Evolutionary conservation across 2,888 invertebrate genomes (phyloP).

Genomic region (Rotaria socialis): DNA sequence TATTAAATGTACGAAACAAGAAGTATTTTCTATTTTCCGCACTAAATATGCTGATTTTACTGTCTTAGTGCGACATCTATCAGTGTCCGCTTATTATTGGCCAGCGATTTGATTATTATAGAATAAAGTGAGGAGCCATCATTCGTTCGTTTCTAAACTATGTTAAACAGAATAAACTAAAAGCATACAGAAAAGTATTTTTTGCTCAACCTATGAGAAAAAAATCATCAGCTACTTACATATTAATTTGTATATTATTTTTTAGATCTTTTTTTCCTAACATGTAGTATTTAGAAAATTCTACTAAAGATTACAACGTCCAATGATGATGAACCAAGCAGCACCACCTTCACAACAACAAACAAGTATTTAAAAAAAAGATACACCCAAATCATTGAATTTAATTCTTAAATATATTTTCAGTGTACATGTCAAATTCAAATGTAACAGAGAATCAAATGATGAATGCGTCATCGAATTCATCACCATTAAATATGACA

Average conservation of each 20-base stretch:
- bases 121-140: conserved; percentile 18
- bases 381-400: neutral
- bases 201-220: neutral
- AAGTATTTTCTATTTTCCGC: no score
- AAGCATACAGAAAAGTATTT: neutral
- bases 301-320: neutral
- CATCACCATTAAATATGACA: neutral
- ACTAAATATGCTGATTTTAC: no score
- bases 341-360: conserved; percentile 17
- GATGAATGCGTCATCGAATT: neutral
- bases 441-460: neutral
- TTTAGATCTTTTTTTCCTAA: neutral
- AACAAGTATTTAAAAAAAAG: neutral
- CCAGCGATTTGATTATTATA: neutral
- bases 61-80: neutral
- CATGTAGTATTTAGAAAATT: neutral
- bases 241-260: no score
- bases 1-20: no score
- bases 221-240: no score
- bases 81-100: neutral
- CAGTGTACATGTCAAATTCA: neutral
- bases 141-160: neutral
- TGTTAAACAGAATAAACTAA: neutral
- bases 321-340: neutral
- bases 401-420: neutral